These are phyloP conservation scores for Eueremaeus valkanovi DNA, from an alignment of 2,888 invertebrate genomes.

Conservation along the genomic window DNA sequence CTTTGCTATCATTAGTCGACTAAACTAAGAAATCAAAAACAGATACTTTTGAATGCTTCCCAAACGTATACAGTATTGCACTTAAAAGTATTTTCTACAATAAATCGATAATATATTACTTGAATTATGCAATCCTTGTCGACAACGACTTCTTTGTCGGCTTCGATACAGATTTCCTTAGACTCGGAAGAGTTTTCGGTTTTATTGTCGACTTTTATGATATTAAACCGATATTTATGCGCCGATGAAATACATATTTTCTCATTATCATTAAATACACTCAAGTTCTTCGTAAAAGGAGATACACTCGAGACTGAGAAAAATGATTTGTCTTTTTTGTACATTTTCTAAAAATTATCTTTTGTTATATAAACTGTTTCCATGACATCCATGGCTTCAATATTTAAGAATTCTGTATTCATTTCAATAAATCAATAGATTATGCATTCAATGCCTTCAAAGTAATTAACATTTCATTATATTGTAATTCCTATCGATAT, in stretches of 20 bases:
- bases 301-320: background rate
- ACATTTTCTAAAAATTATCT: background rate
- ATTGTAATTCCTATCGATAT: no score
- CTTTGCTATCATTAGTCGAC: no score
- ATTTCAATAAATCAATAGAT: no score
- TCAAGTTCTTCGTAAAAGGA: constrained; percentile 9
- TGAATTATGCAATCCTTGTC: constrained; percentile 28
- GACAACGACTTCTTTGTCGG: background rate
- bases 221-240: constrained; percentile 2
- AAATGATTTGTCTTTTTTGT: background rate
- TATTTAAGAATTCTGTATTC: no score
- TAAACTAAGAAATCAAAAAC: no score
- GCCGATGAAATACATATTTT: background rate
- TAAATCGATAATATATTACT: background rate
- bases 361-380: background rate
- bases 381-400: no score
- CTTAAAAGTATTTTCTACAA: background rate
- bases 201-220: background rate
- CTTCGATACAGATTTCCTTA: background rate
- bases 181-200: background rate
- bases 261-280: background rate
- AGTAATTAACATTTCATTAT: no score
- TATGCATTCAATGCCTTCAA: no score
- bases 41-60: no score
- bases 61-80: no score